Evolutionary conservation across 1,140 invertebrate species (phyloP), one percentile per base, ranked within the genome.

Genomic region (Nixonia krombeini): DNA sequence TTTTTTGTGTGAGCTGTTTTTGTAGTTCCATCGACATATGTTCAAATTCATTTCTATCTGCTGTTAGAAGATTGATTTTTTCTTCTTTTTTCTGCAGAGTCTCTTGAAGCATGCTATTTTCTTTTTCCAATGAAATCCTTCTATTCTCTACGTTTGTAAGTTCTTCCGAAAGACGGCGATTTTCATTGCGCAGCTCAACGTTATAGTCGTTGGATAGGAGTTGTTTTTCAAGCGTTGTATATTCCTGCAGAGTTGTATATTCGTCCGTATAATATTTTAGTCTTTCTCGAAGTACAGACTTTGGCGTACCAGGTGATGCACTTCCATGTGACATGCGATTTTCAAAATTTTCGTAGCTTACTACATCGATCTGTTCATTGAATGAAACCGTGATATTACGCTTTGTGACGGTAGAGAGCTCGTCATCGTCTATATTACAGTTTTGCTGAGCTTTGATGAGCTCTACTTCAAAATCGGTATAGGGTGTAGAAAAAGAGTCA

Each of bases 201-300:
- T n/a, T n/a, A n/a, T n/a, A n/a, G n/a, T n/a, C n/a, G n/a, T n/a
- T n/a, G n/a, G n/a, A n/a, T n/a, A n/a, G n/a, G n/a, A n/a, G n/a
- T 55, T 81, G 80, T 23, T 71, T 80, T 45, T 83, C 81, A 12
- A 82, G 51, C 12, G 53, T 70, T 5, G 80, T 78, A n/a, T 71
- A 72, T 55, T 80, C 75, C 38, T 52, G 47, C 0, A 83, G 44
- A 25, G 21, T 25, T 5, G 73, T 41, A 4, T 70, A 71, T 46
- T 83, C 73, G 2, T 51, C 41, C 1, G 52, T 44, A 2, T 75
- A 15, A 13, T 70, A 49, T 10, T 45, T 44, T 1, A 79, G 18
- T 41, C 64, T 75, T 15, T 76, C 62, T 4, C 73, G 56, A 3
- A 80, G 55, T 0, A 68, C 28, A 2, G 45, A 13, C 56, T 75